Base-by-base conservation (phyloP, 64 coral and sea anemone species). In the Pocillopora damicornis region DNA sequence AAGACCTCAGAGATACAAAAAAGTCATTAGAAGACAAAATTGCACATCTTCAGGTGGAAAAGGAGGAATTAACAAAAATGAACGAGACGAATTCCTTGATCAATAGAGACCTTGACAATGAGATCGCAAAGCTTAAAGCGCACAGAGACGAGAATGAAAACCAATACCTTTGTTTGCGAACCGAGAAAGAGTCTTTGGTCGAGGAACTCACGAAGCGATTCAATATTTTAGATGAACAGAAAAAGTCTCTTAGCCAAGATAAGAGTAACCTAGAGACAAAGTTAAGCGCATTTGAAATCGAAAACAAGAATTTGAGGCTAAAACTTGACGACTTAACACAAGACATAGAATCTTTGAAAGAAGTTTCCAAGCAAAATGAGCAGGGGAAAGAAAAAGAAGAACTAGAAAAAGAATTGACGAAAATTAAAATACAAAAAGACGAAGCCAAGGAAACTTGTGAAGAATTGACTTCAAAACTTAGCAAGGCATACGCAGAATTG, bases 391-490 rank as follows among this genome's bases (percentile, higher is more conserved):
- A 87, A 4, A 79, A 59, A 90, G 56, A 89, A 51, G 79, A 93
- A 83, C 64, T 77, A 57, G 68, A 92, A 87, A 92, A 92, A 51
- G 81, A 92, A 22, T 91, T 72, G n/a, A 73, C 38, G 15, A 85
- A 92, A 42, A 80, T 89, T 18, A 96, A 62, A 87, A 96, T 79
- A 20, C 88, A 87, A 22, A 93, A 85, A 14, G 91, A 90, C 34
- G 87, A 96, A 61, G 76, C 63, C 11, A 81, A 93, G 76, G 90
- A 79, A 88, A 93, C 91, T 17, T 93, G 91, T 57, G 91, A 96
- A 77, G 88, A 93, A 59, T 91, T 96, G 71, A 82, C 94, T n/a
- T 96, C 88, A 37, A 96, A 96, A 69, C 76, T 96, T 6, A 90
- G 91, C 82, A 96, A 90, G 78, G 88, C 88, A 0, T 93, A 90